Conservation (phyloP, 2,113 vertebrate genomes). For the Etia nguti region DNA sequence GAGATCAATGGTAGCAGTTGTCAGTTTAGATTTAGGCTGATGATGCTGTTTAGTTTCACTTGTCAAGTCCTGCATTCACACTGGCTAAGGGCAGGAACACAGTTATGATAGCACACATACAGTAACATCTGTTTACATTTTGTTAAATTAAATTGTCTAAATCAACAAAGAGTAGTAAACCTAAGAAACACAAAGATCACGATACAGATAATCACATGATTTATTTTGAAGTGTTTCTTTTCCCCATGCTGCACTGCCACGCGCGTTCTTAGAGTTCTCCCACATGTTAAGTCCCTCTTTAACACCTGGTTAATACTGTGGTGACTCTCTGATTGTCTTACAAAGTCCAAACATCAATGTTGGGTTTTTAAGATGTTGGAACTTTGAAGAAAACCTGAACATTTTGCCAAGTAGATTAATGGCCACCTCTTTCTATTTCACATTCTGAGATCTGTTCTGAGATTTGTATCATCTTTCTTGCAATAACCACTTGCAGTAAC, state of each 20-base stretch:
- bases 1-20: not conserved
- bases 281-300: not conserved
- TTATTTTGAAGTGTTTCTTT: not conserved
- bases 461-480: not conserved
- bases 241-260: rapidly evolving
- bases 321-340: not conserved
- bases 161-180: not conserved
- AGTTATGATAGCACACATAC: not conserved
- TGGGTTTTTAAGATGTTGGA: not conserved
- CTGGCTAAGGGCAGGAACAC: not conserved
- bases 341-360: not conserved
- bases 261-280: not conserved
- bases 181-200: not conserved
- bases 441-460: not conserved
- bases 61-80: not conserved
- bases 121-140: not conserved
- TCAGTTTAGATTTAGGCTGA: not conserved
- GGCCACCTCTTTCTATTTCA: not conserved
- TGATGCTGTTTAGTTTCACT: not conserved
- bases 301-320: not conserved
- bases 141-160: not conserved
- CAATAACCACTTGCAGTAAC: not conserved
- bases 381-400: not conserved
- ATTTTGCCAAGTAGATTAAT: not conserved
- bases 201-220: not conserved